phyloP scores from a whole-genome alignment of 1,140 invertebrate species.

The Drosophila burlai region DNA sequence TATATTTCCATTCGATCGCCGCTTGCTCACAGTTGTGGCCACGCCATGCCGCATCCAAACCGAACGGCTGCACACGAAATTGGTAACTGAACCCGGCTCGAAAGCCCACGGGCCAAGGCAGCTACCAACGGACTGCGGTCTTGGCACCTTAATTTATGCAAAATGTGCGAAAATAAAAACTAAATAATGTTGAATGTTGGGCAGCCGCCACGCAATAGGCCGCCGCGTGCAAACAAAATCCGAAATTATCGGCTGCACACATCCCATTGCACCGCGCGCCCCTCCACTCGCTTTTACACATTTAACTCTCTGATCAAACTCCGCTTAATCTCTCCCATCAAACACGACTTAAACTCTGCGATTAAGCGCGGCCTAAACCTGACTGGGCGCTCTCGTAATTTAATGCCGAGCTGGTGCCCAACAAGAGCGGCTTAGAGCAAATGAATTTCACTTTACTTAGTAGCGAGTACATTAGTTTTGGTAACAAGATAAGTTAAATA shows the following conservation, averaged over 20 bases:
- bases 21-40: slow-evolving; percentile 37
- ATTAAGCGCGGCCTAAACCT: slow-evolving; percentile 19
- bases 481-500: not conserved
- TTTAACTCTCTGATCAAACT: slow-evolving; percentile 26
- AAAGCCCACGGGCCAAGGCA: slow-evolving; percentile 19
- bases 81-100: slow-evolving; percentile 59
- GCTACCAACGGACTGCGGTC: slow-evolving; percentile 21
- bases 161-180: slow-evolving; percentile 81
- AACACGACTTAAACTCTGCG: slow-evolving; percentile 19
- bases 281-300: not conserved
- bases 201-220: slow-evolving; percentile 58
- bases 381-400: slow-evolving; percentile 66
- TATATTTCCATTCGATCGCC: slow-evolving; percentile 52
- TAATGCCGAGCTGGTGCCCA: slow-evolving; percentile 53
- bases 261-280: slow-evolving; percentile 10
- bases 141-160: slow-evolving; percentile 75
- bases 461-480: not conserved
- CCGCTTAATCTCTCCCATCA: slow-evolving; percentile 25
- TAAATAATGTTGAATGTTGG: slow-evolving; percentile 76
- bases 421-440: slow-evolving; percentile 31
- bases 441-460: slow-evolving; percentile 1
- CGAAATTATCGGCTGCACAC: slow-evolving; percentile 55
- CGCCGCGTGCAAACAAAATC: slow-evolving; percentile 56
- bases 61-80: slow-evolving; percentile 65
- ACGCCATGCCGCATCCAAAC: slow-evolving; percentile 55